These are phyloP conservation scores for Pangasianodon hypophthalmus DNA, from an alignment of 2,113 vertebrate species.

Conservation along the genomic window DNA sequence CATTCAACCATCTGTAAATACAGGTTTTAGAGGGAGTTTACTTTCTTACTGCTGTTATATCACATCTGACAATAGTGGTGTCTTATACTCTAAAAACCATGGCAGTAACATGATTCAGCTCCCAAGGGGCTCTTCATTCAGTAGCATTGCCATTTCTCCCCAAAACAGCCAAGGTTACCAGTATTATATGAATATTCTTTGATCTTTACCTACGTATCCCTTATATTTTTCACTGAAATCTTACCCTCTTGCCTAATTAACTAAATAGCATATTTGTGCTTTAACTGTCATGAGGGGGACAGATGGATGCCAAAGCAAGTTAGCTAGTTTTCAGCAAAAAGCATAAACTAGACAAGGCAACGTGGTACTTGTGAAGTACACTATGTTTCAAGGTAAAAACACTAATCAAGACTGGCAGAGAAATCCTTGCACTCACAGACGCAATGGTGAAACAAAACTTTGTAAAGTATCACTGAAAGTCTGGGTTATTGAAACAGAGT, in stretches of 20 bases:
- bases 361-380: too few relatives aligned
- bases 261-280: background rate
- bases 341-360: background rate
- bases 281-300: background rate
- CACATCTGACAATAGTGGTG: too few relatives aligned
- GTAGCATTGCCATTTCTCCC: too few relatives aligned
- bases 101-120: too few relatives aligned
- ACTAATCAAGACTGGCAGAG: background rate
- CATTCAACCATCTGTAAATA: too few relatives aligned
- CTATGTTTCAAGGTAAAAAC: too few relatives aligned
- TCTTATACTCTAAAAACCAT: too few relatives aligned
- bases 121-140: too few relatives aligned
- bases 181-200: too few relatives aligned
- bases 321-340: background rate
- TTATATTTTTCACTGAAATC: background rate
- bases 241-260: background rate
- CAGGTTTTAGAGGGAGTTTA: background rate
- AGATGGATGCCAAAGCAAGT: background rate
- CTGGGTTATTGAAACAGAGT: background rate
- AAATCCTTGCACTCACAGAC: background rate
- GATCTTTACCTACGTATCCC: too few relatives aligned
- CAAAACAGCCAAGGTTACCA: too few relatives aligned
- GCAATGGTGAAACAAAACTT: background rate
- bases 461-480: background rate
- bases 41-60: background rate